Evolutionary conservation across 2,888 invertebrate species (phyloP).

Genomic region (Thecophora atra): DNA sequence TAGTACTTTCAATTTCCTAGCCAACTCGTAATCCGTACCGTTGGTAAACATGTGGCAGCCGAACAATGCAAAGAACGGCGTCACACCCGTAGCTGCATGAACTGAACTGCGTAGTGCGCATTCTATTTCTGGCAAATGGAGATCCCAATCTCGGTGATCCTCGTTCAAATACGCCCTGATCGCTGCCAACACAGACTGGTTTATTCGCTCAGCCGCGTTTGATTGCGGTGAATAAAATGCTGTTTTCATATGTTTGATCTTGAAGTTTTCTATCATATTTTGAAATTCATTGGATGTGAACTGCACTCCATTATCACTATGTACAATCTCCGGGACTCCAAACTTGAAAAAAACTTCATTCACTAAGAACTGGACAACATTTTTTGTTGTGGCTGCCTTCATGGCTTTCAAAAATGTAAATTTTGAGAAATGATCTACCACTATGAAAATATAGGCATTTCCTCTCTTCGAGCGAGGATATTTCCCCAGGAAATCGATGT

Average conservation of each 20-base stretch:
- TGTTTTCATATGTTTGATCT: constrained; percentile 44
- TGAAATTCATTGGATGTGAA: constrained; percentile 44
- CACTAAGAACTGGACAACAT: constrained; percentile 36
- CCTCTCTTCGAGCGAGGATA: constrained; percentile 41
- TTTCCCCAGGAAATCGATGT: constrained; percentile 44
- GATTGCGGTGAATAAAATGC: constrained; percentile 53
- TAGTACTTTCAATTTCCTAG: constrained; percentile 27
- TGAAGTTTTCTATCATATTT: constrained; percentile 38
- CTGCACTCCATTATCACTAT: constrained; percentile 51
- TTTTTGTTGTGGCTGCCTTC: constrained; percentile 29
- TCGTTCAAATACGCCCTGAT: constrained; percentile 43
- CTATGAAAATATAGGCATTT: constrained; percentile 36
- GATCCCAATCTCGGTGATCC: constrained; percentile 43
- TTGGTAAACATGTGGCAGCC: constrained; percentile 24
- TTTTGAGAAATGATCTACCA: constrained; percentile 43
- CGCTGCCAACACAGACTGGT: constrained; percentile 51
- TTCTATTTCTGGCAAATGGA: constrained; percentile 38
- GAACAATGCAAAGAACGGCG: constrained; percentile 37
- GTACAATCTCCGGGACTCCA: constrained; percentile 47
- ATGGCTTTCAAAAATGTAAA: constrained; percentile 40
- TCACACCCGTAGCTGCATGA: constrained; percentile 36
- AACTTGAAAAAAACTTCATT: constrained; percentile 47
- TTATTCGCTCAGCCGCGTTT: constrained; percentile 56
- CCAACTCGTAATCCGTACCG: constrained; percentile 29
- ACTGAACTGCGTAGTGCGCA: constrained; percentile 38